Percentiles rank a stretch among this genome's conserved stretches.
These are phyloP conservation scores for Bovichtus diacanthus DNA, from an alignment of 2,797 vertebrate genomes.

Conservation along the genomic window DNA sequence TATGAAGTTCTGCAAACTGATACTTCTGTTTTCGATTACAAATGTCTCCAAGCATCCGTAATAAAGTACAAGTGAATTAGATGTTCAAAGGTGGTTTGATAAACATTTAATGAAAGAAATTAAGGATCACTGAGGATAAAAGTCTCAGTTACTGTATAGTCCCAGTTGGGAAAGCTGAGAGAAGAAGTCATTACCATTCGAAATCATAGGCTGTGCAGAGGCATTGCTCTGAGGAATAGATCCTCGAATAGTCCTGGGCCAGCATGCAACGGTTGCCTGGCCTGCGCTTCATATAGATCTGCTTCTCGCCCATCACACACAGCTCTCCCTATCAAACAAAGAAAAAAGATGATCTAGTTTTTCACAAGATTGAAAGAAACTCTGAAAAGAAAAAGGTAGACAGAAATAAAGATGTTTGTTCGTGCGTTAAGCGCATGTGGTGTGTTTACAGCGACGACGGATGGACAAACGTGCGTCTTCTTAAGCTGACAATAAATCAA, in stretches of 20 bases:
- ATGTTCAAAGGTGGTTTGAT: slow-evolving; percentile 44
- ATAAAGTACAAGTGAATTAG: slow-evolving; percentile 55
- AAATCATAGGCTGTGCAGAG: slow-evolving; percentile 93
- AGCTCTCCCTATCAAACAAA: slow-evolving; percentile 87
- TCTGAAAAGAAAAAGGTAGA: slow-evolving; percentile 1
- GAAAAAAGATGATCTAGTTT: not conserved
- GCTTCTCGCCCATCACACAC: slow-evolving; percentile 97
- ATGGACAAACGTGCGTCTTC: slow-evolving; percentile 15
- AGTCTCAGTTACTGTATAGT: slow-evolving; percentile 33
- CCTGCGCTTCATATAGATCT: slow-evolving; percentile 94
- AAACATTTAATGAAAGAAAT: slow-evolving; percentile 49
- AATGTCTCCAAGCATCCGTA: slow-evolving; percentile 38
- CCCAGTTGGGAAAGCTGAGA: slow-evolving; percentile 32
- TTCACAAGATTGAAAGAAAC: slow-evolving; percentile 13
- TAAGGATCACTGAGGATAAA: slow-evolving; percentile 26
- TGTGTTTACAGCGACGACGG: slow-evolving; percentile 38
- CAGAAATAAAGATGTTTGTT: not conserved
- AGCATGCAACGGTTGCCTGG: slow-evolving; percentile 93
- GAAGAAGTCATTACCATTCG: slow-evolving; percentile 89
- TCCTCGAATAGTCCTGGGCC: slow-evolving; percentile 89
- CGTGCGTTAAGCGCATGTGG: not conserved
- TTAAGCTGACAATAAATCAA: slow-evolving; percentile 46
- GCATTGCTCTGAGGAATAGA: slow-evolving; percentile 93
- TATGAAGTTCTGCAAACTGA: slow-evolving; percentile 53
- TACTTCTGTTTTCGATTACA: slow-evolving; percentile 46